Base-by-base conservation (phyloP, 2,113 vertebrate genomes). In the Ceuthmochares aereus region DNA sequence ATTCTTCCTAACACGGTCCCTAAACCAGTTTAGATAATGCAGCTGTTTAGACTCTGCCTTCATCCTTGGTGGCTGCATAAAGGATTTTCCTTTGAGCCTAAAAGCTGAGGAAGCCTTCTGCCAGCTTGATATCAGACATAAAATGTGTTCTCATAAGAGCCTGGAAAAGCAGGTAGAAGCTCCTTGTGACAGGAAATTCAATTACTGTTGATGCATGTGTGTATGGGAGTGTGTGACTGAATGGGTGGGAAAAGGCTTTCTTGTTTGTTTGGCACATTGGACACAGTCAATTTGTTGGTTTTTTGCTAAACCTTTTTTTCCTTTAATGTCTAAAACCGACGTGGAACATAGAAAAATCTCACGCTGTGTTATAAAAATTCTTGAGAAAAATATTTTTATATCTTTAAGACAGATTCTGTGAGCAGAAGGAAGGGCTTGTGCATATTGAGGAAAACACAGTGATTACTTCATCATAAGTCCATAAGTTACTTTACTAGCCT, bases 121-220 rank as follows among this genome's bases (percentile, higher is more conserved):
- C 7, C 27, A 75, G 20, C 9, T 43, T 85, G 23, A 7, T 51
- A 51, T 42, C 29, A 34, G 17, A 66, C 58, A 64, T 52, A 2
- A 92, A 83, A 94, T 32, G 15, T 7, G 43, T 58, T 83, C 54
- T 63, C 22, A 8, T 30, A 55, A 47, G 30, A 52, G 3, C 42
- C 75, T 87, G 9, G 10, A 89, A 85, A 92, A 76, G 7, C 10
- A 73, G 9, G 15, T 66, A 83, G 59, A 80, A 93, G 74, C 19
- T 70, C 29, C 26, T 51, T 26, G 11, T 55, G 51, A n/a, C 18
- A 62, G 42, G n/a, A 82, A 55, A 77, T 79, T 34, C 0, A 0
- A 17, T 64, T 69, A 37, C 8, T 55, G 4, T 40, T 66, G 26
- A 26, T 67, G 18, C 14, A 25, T 9, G 8, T 32, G 37, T 13